These are phyloP conservation scores for Agrotis segetum DNA, from an alignment of 2,888 invertebrate species.

Conservation along the genomic window DNA sequence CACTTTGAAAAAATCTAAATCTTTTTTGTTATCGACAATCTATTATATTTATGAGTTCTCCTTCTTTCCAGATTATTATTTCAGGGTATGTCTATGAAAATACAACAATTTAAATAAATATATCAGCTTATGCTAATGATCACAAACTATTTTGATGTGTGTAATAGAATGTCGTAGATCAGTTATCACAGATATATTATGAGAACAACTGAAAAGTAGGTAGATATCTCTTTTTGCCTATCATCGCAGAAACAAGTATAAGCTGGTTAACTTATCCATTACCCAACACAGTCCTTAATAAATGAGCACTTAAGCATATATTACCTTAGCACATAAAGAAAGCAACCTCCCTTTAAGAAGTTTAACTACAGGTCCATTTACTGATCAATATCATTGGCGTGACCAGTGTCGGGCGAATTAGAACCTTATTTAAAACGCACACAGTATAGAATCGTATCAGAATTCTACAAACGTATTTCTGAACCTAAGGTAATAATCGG, in stretches of 20 bases:
- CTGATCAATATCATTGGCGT: conserved; percentile 52
- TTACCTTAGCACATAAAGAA: conserved; percentile 17
- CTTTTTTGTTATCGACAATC: too few relatives aligned
- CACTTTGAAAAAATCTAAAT: too few relatives aligned
- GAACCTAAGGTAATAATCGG: conserved; percentile 45
- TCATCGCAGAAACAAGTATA: background rate
- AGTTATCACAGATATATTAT: too few relatives aligned
- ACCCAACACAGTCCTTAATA: conserved; percentile 11
- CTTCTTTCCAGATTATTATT: too few relatives aligned
- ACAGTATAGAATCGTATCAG: conserved; percentile 19
- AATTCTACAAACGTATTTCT: conserved; percentile 2
- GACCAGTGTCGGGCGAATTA: conserved; percentile 5
- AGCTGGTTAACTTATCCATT: conserved; percentile 1
- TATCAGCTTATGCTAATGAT: too few relatives aligned
- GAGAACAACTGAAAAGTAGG: too few relatives aligned
- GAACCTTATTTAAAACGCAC: background rate
- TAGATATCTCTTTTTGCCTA: too few relatives aligned
- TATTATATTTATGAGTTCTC: too few relatives aligned
- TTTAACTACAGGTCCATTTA: conserved; percentile 50
- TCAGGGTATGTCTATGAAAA: too few relatives aligned
- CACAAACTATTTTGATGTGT: too few relatives aligned
- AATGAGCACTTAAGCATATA: conserved; percentile 14
- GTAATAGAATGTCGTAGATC: too few relatives aligned
- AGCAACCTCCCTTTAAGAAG: conserved; percentile 36
- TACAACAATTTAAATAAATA: too few relatives aligned